Conservation (phyloP, 2,113 vertebrate species). For the Erinaceus europaeus region DNA sequence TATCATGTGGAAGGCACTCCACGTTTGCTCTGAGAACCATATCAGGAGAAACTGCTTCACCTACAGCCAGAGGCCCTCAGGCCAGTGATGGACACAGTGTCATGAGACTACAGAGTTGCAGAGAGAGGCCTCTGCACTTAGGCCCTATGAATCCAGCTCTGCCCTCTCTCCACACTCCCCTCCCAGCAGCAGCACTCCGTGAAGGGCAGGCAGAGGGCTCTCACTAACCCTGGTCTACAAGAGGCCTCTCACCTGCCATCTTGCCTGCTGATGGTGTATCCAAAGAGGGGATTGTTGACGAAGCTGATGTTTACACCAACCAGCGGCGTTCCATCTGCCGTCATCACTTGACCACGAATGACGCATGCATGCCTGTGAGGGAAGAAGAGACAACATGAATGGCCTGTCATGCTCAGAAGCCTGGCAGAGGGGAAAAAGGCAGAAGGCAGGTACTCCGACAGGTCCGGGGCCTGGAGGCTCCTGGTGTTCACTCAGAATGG, state of each 20-base stretch:
- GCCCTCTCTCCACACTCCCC: rapidly evolving
- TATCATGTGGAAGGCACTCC: not conserved
- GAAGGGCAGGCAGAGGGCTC: too few species aligned
- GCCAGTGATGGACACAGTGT: not conserved
- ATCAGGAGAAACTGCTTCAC: not conserved
- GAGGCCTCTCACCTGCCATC: constrained; percentile 91
- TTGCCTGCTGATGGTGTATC: constrained; percentile 96
- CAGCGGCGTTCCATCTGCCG: constrained; percentile 94
- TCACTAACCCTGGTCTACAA: not conserved
- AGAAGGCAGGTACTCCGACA: not conserved
- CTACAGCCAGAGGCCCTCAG: not conserved
- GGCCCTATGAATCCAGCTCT: not conserved
- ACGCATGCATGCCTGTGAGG: constrained; percentile 92
- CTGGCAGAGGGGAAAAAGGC: not conserved
- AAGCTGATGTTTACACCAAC: constrained; percentile 99
- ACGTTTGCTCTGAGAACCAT: not conserved
- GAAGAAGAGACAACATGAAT: constrained; percentile 25
- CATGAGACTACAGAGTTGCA: not conserved
- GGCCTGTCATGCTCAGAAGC: not conserved
- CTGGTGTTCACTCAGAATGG: not conserved
- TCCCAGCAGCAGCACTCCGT: too few species aligned
- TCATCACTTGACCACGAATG: constrained; percentile 97
- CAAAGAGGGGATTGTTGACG: constrained; percentile 91
- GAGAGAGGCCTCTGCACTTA: not conserved
- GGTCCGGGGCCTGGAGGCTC: not conserved